These are phyloP conservation scores for Anoplophora glabripennis DNA, from an alignment of 1,140 invertebrate genomes.

Conservation along the genomic window DNA sequence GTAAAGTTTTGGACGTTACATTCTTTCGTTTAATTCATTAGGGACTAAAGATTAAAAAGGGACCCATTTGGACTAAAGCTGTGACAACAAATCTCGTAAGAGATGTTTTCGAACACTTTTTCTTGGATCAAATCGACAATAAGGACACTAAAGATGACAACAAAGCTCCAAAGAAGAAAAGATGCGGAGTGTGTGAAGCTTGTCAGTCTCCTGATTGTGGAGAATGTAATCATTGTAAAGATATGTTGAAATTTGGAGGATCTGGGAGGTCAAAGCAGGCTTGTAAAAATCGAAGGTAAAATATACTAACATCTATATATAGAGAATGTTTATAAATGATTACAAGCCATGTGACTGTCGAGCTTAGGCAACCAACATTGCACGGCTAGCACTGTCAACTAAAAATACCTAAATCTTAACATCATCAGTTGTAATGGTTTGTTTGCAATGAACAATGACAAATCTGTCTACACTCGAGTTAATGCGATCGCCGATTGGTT, in stretches of 20 bases:
- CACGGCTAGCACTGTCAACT: no score
- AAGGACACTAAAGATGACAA: constrained; percentile 41
- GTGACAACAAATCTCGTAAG: constrained; percentile 79
- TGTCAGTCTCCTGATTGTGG: constrained; percentile 88
- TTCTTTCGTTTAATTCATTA: constrained; percentile 6
- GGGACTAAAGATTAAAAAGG: constrained; percentile 25
- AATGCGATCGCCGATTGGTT: no score
- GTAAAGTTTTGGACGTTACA: no score
- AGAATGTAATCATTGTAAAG: constrained; percentile 89
- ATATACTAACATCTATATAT: no score
- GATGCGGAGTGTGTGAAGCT: constrained; percentile 90
- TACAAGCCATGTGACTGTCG: no score
- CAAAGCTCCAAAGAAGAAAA: constrained; percentile 55
- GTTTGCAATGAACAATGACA: no score
- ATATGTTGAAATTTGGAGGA: constrained; percentile 95
- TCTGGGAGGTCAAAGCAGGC: constrained; percentile 76
- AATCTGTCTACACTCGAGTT: no score
- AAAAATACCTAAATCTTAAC: no score
- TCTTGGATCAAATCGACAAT: constrained; percentile 69
- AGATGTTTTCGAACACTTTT: constrained; percentile 79
- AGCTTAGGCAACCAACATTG: no score
- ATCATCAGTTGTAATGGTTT: no score
- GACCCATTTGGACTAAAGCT: constrained; percentile 61
- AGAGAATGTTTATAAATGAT: no score
- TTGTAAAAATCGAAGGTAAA: constrained; percentile 59